phyloP scores from a whole-genome alignment of 2,113 vertebrate species.

The Physeter macrocephalus region DNA sequence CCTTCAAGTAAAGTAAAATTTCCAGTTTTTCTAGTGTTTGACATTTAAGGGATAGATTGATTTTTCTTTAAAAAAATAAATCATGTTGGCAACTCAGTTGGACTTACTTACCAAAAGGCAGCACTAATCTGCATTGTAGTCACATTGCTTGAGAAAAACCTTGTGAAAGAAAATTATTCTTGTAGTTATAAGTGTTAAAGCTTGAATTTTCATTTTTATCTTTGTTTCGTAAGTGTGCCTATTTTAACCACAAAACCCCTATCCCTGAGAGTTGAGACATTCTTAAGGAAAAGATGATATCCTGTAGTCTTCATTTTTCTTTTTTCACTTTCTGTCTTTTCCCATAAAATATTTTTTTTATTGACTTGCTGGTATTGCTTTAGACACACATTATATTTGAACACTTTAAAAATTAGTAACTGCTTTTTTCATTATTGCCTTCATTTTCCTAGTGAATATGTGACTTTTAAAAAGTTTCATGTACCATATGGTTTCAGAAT shows the following conservation, averaged over 20 bases:
- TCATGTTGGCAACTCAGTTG: not conserved
- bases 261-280: not conserved
- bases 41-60: not conserved
- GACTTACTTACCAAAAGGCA: not conserved
- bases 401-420: not conserved
- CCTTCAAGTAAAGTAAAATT: not conserved
- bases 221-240: not conserved
- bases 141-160: not conserved
- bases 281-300: not conserved
- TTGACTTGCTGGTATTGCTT: not conserved
- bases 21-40: not conserved
- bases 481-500: not conserved
- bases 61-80: constrained; percentile 14
- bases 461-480: not conserved
- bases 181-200: not conserved
- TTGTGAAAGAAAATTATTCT: not conserved
- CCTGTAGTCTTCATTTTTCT: not conserved
- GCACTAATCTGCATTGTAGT: not conserved
- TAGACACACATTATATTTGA: not conserved
- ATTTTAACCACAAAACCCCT: not conserved
- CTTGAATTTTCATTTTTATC: constrained; percentile 10
- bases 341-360: not conserved
- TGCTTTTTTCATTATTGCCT: constrained; percentile 3
- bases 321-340: not conserved
- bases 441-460: not conserved